Base-by-base conservation (phyloP, 2,797 vertebrate genomes). In the Apogon talboti region DNA sequence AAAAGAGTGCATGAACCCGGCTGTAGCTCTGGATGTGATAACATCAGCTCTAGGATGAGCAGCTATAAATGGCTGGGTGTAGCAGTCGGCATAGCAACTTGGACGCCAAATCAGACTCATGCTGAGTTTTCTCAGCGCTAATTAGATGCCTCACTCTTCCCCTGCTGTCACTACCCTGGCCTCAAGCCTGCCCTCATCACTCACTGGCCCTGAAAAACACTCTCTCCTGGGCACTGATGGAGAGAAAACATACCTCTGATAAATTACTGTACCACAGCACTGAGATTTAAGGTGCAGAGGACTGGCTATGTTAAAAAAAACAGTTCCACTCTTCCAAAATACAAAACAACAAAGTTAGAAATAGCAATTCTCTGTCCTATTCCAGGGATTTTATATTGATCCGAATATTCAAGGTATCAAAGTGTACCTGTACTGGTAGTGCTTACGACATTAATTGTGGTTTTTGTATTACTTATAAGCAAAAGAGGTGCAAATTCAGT, bases 31-130 rank as follows among this genome's bases (percentile, higher is more conserved):
- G 28, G 54, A 67, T 47, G 15, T 38, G 48, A 47, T 52, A 43
- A 54, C 78, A 54, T 65, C 76, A 24, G 28, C 64, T 66, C 30
- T 1, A 37, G 46, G 65, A 76, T 52, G 62, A 71, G 76, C 69
- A 54, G 64, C 76, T 69, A 56, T 60, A 76, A 81, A 79, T 58
- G 61, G 43, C 55, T 28, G 45, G 68, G 64, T 56, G 65, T 55
- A 76, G 59, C 67, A 6, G 83, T 89, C 47, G 71, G 64, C 79
- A 87, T 81, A 83, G 82, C 47, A 77, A 90, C 85, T 24, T 71
- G 45, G 74, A 84, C 6, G 64, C 76, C 19, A 37, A 71, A 78
- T 78, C 69, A 67, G 60, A 49, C 75, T 60, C 78, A 28, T 9
- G 75, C 75, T 1, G 85, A 78, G 75, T 77, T 76, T 82, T 67